A percentile compares a stretch with the other conserved stretches of the same genome.
phyloP scores from a whole-genome alignment of 2,113 vertebrate genomes.

The Pipa parva region DNA sequence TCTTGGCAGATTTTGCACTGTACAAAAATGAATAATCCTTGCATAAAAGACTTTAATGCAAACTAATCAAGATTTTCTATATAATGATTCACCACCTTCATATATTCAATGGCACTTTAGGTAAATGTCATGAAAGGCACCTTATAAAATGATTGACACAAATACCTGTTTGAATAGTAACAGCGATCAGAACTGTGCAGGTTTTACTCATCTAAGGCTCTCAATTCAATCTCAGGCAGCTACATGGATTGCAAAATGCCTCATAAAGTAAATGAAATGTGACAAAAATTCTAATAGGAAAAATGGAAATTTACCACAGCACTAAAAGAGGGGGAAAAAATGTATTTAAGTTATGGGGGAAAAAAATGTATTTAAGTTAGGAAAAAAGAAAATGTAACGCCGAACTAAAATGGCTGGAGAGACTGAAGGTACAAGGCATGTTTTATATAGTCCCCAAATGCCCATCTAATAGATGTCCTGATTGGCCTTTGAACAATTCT shows the following conservation, averaged over 20 bases:
- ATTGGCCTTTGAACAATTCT: too few species aligned
- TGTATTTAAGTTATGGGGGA: not conserved
- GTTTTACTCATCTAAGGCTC: slow-evolving; percentile 27
- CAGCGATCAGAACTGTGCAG: slow-evolving; percentile 22
- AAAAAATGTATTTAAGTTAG: slow-evolving; percentile 15
- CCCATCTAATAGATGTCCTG: too few species aligned
- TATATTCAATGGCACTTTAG: slow-evolving; percentile 24
- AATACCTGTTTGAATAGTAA: slow-evolving; percentile 23
- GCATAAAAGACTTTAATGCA: slow-evolving; percentile 22
- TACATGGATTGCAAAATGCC: slow-evolving; percentile 27
- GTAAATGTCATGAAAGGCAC: slow-evolving; percentile 36
- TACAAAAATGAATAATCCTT: slow-evolving; percentile 4
- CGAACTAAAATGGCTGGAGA: too few species aligned
- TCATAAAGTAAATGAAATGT: slow-evolving; percentile 40
- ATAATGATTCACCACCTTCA: slow-evolving; percentile 25
- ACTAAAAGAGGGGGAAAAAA: slow-evolving; percentile 29
- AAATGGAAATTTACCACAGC: slow-evolving; percentile 29
- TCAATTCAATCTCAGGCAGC: slow-evolving; percentile 32
- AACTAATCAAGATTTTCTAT: slow-evolving; percentile 16
- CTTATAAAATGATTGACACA: slow-evolving; percentile 37
- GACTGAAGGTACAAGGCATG: too few species aligned
- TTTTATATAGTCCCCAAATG: too few species aligned
- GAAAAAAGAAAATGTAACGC: not conserved
- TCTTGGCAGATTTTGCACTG: not conserved
- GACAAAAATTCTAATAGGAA: slow-evolving; percentile 32